Evolutionary conservation across 2,113 vertebrate genomes (phyloP).

Genomic region (Odobenus rosmarus): DNA sequence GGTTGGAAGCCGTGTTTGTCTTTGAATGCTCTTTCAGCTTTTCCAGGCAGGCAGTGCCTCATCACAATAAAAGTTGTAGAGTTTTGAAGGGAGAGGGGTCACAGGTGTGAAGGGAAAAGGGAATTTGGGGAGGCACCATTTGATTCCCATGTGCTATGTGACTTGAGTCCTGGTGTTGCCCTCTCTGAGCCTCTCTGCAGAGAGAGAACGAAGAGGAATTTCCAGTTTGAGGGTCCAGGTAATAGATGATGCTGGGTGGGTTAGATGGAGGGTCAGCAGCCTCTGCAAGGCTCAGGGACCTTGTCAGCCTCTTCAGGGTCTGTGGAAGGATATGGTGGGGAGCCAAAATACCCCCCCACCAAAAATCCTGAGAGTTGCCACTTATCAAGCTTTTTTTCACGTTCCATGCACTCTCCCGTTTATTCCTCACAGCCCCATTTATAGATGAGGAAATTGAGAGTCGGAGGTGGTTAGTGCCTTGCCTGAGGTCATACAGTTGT

Average conservation of each 20-base stretch:
- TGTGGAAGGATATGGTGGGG: not conserved
- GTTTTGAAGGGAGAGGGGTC: not conserved
- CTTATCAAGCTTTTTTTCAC: not conserved
- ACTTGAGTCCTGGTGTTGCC: not conserved
- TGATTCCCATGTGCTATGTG: not conserved
- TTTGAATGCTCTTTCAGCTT: not conserved
- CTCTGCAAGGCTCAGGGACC: not conserved
- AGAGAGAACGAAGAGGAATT: not conserved
- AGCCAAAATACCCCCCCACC: not conserved
- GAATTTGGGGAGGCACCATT: not conserved
- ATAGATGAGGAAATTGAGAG: not conserved
- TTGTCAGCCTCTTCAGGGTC: not conserved
- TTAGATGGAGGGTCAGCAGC: not conserved
- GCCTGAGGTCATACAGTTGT: not conserved
- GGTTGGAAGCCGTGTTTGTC: conserved; percentile 21
- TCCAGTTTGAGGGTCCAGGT: not conserved
- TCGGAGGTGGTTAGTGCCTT: not conserved
- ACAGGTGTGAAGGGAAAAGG: not conserved
- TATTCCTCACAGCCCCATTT: not conserved
- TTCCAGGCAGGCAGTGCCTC: not conserved
- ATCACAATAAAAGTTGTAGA: not conserved
- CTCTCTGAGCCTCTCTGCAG: not conserved
- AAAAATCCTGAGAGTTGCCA: not conserved
- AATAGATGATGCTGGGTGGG: not conserved
- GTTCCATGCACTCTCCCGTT: not conserved